Evolutionary conservation across 1,140 invertebrate species (phyloP).

Genomic region (Dinoponera quadriceps): DNA sequence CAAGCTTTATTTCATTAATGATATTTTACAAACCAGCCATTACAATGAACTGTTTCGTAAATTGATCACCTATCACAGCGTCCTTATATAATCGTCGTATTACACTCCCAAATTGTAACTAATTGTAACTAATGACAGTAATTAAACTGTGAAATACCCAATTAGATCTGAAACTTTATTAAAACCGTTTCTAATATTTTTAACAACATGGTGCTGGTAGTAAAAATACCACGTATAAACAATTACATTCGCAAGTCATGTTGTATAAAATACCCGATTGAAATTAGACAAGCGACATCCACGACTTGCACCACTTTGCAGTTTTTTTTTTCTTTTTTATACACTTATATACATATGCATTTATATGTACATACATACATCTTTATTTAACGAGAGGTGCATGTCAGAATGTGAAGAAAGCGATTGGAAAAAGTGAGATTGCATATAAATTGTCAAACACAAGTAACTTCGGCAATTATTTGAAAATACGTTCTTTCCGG

Average conservation of each 20-base stretch:
- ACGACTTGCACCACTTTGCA: background rate
- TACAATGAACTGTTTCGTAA: slow-evolving; percentile 78
- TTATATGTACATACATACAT: background rate
- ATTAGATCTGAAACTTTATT: slow-evolving; percentile 56
- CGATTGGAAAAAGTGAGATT: background rate
- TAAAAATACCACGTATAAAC: slow-evolving; percentile 34
- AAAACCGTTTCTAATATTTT: slow-evolving; percentile 59
- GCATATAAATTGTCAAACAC: no score
- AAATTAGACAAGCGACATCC: slow-evolving; percentile 16
- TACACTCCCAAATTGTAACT: slow-evolving; percentile 84
- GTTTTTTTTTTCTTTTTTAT: no score
- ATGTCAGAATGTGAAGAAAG: background rate
- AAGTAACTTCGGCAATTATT: background rate
- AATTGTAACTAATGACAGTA: slow-evolving; percentile 82
- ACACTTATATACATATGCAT: background rate
- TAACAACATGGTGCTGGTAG: slow-evolving; percentile 9
- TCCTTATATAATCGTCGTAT: slow-evolving; percentile 81
- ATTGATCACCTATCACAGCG: slow-evolving; percentile 69
- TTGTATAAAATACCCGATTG: slow-evolving; percentile 35
- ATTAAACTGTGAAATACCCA: slow-evolving; percentile 84
- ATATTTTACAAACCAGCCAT: slow-evolving; percentile 52
- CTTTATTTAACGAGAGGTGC: background rate
- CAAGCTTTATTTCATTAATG: slow-evolving; percentile 49
- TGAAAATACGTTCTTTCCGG: no score
- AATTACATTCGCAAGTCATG: slow-evolving; percentile 7